Evolutionary conservation across 2,797 vertebrate genomes (phyloP), one percentile per base, ranked within the genome.

Genomic region (Phataginus tricuspis): DNA sequence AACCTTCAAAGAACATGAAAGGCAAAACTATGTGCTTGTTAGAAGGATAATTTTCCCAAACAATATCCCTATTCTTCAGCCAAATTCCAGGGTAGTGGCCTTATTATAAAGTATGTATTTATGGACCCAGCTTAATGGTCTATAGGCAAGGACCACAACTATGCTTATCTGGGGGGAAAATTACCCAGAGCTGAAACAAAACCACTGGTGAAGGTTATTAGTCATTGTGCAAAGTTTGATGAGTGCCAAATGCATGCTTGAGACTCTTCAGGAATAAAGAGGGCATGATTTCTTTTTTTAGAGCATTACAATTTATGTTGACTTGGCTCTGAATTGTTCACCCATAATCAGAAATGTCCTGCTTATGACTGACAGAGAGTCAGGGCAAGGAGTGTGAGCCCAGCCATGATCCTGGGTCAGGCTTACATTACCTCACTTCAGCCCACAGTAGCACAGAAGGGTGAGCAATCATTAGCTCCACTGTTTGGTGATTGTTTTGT

Each of bases 201-300:
- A 95, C 68, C 83, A 29, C 42, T 71, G 71, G 37, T 80, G 92
- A 95, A 69, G 77, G 79, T 86, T 88, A 59, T 97, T 97, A 85
- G 95, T 96, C 92, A 89, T 49, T 72, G 59, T 79, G 49, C 75
- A 21, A 63, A 91, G 83, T 93, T 71, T 59, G 42, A 25, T 57
- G 82, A 86, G 53, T 79, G 94, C 94, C 92, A 87, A 57, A 23
- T 84, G 15, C 42, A 15, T 91, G 89, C 87, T 68, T 42, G 45
- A 66, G 75, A 89, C 82, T 94, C 84, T 95, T 97, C 64, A 72
- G 86, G 94, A 97, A 91, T 92, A 92, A 66, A 95, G 90, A 96
- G 59, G 49, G 34, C 78, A 57, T 25, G 42, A 25, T 82, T 85
- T 94, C 72, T 92, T 82, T 96, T 97, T 96, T 78, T 85, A 97